Conservation (phyloP, 2,888 invertebrate genomes). For the Schrankia costaestrigalis region DNA sequence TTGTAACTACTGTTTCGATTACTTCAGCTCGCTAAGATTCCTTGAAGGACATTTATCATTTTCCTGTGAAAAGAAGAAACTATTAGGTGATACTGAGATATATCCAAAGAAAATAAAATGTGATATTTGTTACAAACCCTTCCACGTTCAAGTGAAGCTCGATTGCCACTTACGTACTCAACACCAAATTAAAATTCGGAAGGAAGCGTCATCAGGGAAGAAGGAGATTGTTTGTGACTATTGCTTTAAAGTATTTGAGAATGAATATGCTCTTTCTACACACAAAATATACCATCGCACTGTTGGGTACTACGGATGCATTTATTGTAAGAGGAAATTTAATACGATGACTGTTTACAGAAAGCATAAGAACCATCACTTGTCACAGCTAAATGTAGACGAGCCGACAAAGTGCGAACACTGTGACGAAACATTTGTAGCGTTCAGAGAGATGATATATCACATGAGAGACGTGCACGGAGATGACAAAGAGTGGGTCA, state of each 20-base stretch:
- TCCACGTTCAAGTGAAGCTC: constrained; percentile 72
- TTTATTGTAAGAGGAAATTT: constrained; percentile 76
- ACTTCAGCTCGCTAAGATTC: constrained; percentile 66
- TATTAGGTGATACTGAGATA: constrained; percentile 67
- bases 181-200: constrained; percentile 53
- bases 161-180: constrained; percentile 71
- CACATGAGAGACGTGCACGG: constrained; percentile 72
- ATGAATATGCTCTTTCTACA: constrained; percentile 58
- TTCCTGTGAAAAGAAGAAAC: constrained; percentile 66
- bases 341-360: constrained; percentile 69
- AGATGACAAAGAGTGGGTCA: constrained; percentile 72
- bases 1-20: constrained; percentile 75
- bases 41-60: constrained; percentile 71
- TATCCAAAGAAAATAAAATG: constrained; percentile 69
- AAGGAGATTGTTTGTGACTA: constrained; percentile 69
- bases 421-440: constrained; percentile 78
- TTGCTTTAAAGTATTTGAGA: constrained; percentile 72
- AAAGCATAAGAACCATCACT: constrained; percentile 76
- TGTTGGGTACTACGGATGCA: constrained; percentile 68
- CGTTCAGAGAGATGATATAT: constrained; percentile 75
- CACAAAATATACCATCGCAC: constrained; percentile 73
- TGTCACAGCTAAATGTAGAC: constrained; percentile 61
- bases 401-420: constrained; percentile 72
- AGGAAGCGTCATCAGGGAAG: constrained; percentile 47
- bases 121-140: constrained; percentile 71